Percentiles rank a stretch among this genome's conserved stretches.
Evolutionary conservation across 2,113 vertebrate genomes (phyloP).

Genomic region (Elephantulus edwardii): DNA sequence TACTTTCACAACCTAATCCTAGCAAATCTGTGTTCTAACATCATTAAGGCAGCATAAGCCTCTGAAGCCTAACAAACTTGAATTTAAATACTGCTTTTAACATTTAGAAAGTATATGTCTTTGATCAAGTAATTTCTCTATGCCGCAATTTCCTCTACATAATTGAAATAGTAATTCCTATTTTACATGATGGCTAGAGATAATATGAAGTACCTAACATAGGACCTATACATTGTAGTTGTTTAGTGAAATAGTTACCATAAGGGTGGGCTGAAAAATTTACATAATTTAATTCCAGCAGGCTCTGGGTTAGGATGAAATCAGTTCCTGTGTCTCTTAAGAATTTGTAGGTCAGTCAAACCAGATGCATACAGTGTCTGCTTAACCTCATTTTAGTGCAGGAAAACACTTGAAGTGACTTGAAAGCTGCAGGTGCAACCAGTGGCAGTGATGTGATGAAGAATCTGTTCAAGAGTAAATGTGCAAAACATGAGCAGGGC

Average conservation of each 20-base stretch:
- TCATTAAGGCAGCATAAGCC: background rate
- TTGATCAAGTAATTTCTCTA: conserved; percentile 35
- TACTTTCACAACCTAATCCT: conserved; percentile 27
- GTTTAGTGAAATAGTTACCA: background rate
- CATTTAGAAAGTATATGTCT: background rate
- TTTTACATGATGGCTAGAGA: background rate
- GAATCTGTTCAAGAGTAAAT: background rate
- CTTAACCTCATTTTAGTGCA: background rate
- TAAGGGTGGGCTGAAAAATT: background rate
- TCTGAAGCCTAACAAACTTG: conserved; percentile 22
- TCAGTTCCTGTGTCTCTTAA: background rate
- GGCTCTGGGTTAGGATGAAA: background rate
- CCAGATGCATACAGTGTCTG: background rate
- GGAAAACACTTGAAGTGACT: background rate
- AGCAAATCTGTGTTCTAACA: background rate
- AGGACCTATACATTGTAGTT: background rate
- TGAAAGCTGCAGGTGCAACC: background rate
- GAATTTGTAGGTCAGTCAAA: background rate
- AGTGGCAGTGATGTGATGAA: background rate
- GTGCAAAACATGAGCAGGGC: background rate
- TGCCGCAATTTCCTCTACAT: conserved; percentile 16
- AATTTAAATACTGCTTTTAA: conserved; percentile 26
- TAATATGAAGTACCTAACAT: background rate
- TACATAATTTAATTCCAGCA: background rate
- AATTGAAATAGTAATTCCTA: conserved; percentile 24